Base-by-base conservation (phyloP, 2,113 vertebrate species). In the Trematocara zebra region DNA sequence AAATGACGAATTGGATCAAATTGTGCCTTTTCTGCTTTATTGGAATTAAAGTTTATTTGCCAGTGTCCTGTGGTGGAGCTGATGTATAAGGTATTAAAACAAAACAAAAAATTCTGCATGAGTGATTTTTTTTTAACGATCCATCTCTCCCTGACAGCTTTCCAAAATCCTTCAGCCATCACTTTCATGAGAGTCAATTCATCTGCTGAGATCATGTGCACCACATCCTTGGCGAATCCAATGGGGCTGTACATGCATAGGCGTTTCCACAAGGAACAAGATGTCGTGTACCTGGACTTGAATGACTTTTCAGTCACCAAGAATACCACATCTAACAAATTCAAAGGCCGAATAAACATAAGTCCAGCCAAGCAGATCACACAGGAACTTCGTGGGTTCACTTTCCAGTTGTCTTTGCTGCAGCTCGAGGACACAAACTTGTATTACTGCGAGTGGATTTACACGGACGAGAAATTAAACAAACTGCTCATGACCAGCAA, bases 361-460 rank as follows among this genome's bases (percentile, higher is more conserved):
- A 7, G 12, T 2, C 11, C n/a, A 3, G 18, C 40, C 3, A 18
- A 8, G 5, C 8, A 23, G 54, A 1, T 2, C 0, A 2, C 0
- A 2, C 3, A 8, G 2, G 5, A 10, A 3, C 40, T 82, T 11
- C 26, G 6, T 11, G 15, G 56, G 0, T 72, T 96, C 74, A 91
- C 64, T 5, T 4, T 95, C n/a, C 56, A 14, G 15, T 64, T 96
- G 37, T 93, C 90, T 82, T 59, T 28, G 81, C 86, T 95, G 52
- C 9, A 7, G 3, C 4, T 49, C 37, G 12, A 83, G 1, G 95
- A 96, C 89, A 94, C 93, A 1, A 82, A 95, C 78, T 12, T 90
- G 42, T 96, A 95, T 40, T 92, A 82, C 88, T 96, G 95, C 78
- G 44, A 2, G 3, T 96, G 93, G 94, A n/a, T 0, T 2, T n/a